phyloP scores from a whole-genome alignment of 2,113 vertebrate genomes.

The Pipra filicauda region DNA sequence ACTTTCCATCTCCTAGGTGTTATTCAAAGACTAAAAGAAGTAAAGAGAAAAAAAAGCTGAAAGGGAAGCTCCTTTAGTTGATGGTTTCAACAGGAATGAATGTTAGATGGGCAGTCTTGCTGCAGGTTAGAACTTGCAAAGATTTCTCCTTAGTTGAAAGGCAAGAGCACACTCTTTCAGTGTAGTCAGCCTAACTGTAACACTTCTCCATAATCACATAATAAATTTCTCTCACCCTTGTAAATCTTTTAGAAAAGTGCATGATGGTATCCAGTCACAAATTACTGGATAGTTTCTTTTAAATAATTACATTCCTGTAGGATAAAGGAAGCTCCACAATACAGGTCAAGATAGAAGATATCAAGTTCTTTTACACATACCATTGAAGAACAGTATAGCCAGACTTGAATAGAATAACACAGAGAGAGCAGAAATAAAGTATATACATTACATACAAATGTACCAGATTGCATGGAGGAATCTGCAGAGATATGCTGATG shows the following conservation, averaged over 20 bases:
- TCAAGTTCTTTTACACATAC: conserved; percentile 6
- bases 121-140: not conserved
- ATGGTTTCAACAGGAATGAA: not conserved
- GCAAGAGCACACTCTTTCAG: not conserved
- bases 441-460: not conserved
- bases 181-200: not conserved
- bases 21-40: conserved; percentile 5
- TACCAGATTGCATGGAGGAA: not conserved
- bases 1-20: not conserved
- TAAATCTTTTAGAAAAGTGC: not conserved
- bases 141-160: conserved; percentile 26
- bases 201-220: conserved; percentile 6
- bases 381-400: not conserved
- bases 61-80: not conserved
- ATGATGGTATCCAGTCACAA: not conserved
- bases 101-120: not conserved
- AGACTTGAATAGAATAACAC: conserved; percentile 1
- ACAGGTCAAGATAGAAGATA: conserved; percentile 9
- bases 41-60: not conserved
- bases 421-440: conserved; percentile 26
- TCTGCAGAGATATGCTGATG: not conserved
- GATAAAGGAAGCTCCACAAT: conserved; percentile 27
- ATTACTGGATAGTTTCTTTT: conserved; percentile 22
- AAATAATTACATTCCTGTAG: conserved; percentile 6
- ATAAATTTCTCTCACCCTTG: not conserved